A percentile compares a stretch with the other conserved stretches of the same genome.
phyloP scores from a whole-genome alignment of 2,888 invertebrate genomes.

The Himalopsyche kuldschensis region DNA sequence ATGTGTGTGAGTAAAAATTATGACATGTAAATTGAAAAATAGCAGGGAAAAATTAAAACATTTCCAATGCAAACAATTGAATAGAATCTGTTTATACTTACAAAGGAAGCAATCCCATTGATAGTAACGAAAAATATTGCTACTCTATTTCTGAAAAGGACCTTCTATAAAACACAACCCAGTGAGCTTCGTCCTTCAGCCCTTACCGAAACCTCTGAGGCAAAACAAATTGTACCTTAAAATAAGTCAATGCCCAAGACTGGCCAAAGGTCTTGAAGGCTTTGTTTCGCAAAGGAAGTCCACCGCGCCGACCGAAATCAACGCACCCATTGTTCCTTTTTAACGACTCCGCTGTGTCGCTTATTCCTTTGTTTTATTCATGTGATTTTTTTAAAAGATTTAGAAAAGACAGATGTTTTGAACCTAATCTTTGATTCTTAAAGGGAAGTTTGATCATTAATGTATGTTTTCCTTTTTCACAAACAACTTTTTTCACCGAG shows the following conservation, averaged over 20 bases:
- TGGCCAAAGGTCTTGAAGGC: background rate
- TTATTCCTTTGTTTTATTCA: too few relatives aligned
- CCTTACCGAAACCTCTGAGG: background rate
- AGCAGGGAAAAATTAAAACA: too few relatives aligned
- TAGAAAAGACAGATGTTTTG: background rate
- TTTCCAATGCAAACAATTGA: background rate
- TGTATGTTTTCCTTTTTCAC: background rate
- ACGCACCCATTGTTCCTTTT: too few relatives aligned
- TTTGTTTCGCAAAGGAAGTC: background rate
- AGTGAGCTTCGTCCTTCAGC: background rate
- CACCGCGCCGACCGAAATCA: background rate
- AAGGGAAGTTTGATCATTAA: too few relatives aligned
- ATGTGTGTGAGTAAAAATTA: too few relatives aligned
- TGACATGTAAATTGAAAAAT: too few relatives aligned
- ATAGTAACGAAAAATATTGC: background rate
- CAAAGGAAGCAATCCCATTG: background rate
- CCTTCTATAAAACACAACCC: background rate
- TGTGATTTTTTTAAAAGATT: too few relatives aligned
- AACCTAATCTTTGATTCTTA: background rate
- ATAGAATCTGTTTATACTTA: background rate
- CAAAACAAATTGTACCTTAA: background rate
- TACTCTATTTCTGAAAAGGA: background rate
- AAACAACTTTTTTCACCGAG: background rate
- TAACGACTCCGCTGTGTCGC: too few relatives aligned
- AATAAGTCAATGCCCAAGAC: background rate